Base-by-base conservation (phyloP, 2,113 vertebrate species). In the Chlorocebus sabaeus region DNA sequence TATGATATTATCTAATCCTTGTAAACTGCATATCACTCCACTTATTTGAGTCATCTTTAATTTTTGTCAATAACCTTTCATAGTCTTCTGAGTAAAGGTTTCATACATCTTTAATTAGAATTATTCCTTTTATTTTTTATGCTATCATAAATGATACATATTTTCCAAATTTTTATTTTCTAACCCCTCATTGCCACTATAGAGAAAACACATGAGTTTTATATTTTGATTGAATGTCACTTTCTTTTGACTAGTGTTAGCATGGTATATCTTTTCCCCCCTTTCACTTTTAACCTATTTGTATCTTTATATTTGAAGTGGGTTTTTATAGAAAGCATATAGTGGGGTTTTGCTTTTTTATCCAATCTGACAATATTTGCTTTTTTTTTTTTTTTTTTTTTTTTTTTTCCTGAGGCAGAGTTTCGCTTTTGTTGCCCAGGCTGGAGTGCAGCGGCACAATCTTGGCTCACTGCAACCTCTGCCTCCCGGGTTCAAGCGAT, bases 141-240 rank as follows among this genome's bases (percentile, higher is more conserved):
- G 38, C 10, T 86, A 57, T 85, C n/a, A 90, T 81, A 73, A 96
- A 25, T 80, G 14, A 40, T 5, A 57, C 59, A n/a, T 30, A 64
- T 88, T 82, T 82, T 93, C 67, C 9, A 43, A 52, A 8, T 9
- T 84, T 93, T 89, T 72, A 40, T 76, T 88, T 95, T 64, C 73
- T 40, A 50, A 75, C 40, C 52, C 23, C 22, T 76, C 45, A 59
- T 43, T 96, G 48, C 5, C 64, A 43, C 16, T 23, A 27, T 40
- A 50, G 70, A 78, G 80, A 76, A 91, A 91, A 5, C 40, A 90
- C 55, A 7, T 76, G 8, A 48, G 82, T 43, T 95, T 76, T 86
- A 13, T 80, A 20, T 70, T 86, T 86, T 82, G 18, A 52, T 25
- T 50, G 11, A 93, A 22, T 61, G 38, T 38, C 2, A 55, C n/a